Evolutionary conservation across 2,888 invertebrate genomes (phyloP).

Genomic region (Syrista parreyssii): DNA sequence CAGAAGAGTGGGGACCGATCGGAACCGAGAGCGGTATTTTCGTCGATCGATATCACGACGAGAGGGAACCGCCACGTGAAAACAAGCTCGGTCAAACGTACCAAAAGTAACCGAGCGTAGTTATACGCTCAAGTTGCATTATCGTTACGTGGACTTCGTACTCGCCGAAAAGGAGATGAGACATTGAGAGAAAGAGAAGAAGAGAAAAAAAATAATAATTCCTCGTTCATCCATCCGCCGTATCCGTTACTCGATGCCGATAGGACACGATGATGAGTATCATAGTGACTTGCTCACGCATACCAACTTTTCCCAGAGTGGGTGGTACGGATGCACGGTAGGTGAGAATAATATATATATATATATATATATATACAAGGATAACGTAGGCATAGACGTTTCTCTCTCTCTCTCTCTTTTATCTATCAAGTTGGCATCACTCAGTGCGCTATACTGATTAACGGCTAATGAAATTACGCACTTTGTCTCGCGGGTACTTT

Average conservation of each 20-base stretch:
- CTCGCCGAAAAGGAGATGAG: not conserved
- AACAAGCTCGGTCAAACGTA: not conserved
- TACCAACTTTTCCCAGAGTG: not conserved
- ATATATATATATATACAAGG: constrained; percentile 11
- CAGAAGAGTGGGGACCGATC: not conserved
- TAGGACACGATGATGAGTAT: not conserved
- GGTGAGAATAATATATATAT: not conserved
- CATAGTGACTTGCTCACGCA: not conserved
- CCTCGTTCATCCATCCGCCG: not conserved
- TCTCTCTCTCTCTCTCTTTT: not conserved
- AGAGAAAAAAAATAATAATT: not conserved
- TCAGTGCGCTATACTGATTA: not conserved
- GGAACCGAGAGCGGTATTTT: not conserved
- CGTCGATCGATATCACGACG: not conserved
- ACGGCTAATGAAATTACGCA: not conserved
- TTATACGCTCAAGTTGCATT: not conserved
- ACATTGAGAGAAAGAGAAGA: not conserved
- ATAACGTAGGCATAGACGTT: not conserved
- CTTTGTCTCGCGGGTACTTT: constrained; percentile 40
- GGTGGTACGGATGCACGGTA: not conserved
- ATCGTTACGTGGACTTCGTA: not conserved
- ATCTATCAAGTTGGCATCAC: constrained; percentile 10
- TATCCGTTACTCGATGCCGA: not conserved
- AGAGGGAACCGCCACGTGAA: not conserved
- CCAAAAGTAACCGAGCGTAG: not conserved